Conservation (phyloP, 2,888 invertebrate genomes). For the Stenolophus ochropezus region DNA sequence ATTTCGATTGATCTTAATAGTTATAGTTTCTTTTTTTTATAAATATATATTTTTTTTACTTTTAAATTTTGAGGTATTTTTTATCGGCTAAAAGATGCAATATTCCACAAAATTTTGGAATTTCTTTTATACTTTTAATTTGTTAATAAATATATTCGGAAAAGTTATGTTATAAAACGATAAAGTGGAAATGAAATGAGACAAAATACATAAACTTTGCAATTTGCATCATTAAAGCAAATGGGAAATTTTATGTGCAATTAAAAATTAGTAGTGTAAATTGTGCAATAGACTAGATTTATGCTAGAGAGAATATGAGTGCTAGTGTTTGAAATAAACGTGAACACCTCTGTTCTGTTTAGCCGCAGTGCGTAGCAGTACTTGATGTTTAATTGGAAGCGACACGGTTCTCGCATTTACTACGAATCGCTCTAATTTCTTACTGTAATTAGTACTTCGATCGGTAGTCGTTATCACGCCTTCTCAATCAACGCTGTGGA, state of each 20-base stretch:
- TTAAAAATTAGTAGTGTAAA: slow-evolving; percentile 24
- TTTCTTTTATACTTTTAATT: too few relatives aligned
- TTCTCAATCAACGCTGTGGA: background rate
- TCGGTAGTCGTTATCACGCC: slow-evolving; percentile 19
- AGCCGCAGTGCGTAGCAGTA: slow-evolving; percentile 27
- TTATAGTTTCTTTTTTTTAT: too few relatives aligned
- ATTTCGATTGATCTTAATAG: too few relatives aligned
- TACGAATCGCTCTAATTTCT: slow-evolving; percentile 36
- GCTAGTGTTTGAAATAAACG: slow-evolving; percentile 25
- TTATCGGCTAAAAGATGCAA: too few relatives aligned
- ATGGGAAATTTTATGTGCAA: background rate
- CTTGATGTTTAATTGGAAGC: slow-evolving; percentile 36
- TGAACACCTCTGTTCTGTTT: slow-evolving; percentile 6
- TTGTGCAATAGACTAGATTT: background rate
- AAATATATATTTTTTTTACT: too few relatives aligned
- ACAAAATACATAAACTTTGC: background rate
- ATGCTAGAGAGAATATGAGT: slow-evolving; percentile 4
- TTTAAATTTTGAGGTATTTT: too few relatives aligned
- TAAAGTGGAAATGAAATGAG: background rate
- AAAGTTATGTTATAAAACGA: too few relatives aligned
- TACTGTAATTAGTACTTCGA: slow-evolving; percentile 26
- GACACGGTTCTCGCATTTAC: slow-evolving; percentile 43
- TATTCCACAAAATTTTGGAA: too few relatives aligned
- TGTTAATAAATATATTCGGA: too few relatives aligned
- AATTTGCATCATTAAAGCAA: background rate